These are phyloP conservation scores for Drosophila bunnanda DNA, from an alignment of 2,888 invertebrate genomes.

Conservation along the genomic window DNA sequence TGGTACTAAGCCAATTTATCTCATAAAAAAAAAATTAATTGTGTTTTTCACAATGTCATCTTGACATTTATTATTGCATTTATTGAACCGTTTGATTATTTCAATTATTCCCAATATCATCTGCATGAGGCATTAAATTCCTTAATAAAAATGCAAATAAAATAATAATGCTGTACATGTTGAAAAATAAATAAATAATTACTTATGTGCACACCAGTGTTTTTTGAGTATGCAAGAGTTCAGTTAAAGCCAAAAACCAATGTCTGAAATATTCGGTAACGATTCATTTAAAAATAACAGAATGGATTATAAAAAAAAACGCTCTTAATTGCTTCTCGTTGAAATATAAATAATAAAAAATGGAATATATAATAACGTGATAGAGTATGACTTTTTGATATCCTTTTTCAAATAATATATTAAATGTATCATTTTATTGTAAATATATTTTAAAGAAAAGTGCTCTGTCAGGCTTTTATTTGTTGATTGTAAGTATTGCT, in stretches of 20 bases:
- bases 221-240: neutral
- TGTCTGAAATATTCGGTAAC: constrained; percentile 1
- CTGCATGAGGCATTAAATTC: neutral
- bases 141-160: constrained; percentile 1
- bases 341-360: neutral
- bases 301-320: neutral
- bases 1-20: neutral
- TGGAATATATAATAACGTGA: neutral
- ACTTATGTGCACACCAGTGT: neutral
- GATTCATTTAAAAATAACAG: constrained; percentile 1
- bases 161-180: neutral
- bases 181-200: constrained; percentile 7
- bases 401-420: neutral
- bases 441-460: neutral
- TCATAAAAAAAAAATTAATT: neutral
- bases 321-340: constrained; percentile 9
- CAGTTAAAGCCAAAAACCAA: neutral
- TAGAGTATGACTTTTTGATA: neutral
- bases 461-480: too few relatives aligned
- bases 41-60: neutral
- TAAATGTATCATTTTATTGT: neutral
- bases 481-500: too few relatives aligned
- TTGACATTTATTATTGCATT: neutral
- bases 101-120: neutral
- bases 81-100: constrained; percentile 1